These are phyloP conservation scores for Dromas ardeola DNA, from an alignment of 2,113 vertebrate species.

Conservation along the genomic window DNA sequence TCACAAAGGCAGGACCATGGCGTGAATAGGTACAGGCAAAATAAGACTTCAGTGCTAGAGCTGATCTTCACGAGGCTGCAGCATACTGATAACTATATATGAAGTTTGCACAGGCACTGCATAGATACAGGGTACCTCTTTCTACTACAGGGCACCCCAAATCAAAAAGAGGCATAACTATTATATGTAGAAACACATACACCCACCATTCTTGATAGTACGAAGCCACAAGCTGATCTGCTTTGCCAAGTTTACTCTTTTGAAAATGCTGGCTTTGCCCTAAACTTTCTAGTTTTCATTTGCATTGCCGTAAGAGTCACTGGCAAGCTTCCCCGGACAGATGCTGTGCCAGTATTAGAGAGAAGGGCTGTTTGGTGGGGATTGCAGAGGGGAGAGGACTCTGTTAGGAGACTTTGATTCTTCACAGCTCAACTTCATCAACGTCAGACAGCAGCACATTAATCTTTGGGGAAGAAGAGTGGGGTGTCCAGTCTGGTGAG, in stretches of 20 bases:
- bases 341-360: neutral
- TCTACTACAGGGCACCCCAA: neutral
- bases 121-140: neutral
- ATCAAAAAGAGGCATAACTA: neutral
- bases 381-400: neutral
- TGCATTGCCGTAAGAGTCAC: neutral
- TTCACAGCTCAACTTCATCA: neutral
- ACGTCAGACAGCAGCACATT: neutral
- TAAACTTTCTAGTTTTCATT: neutral
- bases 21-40: fast-evolving
- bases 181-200: neutral
- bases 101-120: neutral
- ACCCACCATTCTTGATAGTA: neutral
- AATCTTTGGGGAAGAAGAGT: neutral
- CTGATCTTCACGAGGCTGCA: neutral
- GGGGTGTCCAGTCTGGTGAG: neutral
- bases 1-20: neutral
- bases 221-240: neutral
- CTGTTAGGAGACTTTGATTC: neutral
- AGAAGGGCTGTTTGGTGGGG: neutral
- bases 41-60: neutral
- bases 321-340: neutral
- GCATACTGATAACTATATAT: neutral
- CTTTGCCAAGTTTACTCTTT: neutral
- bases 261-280: neutral